Conservation (phyloP, 2,797 vertebrate genomes). For the Neosilurus mollespiculum region DNA sequence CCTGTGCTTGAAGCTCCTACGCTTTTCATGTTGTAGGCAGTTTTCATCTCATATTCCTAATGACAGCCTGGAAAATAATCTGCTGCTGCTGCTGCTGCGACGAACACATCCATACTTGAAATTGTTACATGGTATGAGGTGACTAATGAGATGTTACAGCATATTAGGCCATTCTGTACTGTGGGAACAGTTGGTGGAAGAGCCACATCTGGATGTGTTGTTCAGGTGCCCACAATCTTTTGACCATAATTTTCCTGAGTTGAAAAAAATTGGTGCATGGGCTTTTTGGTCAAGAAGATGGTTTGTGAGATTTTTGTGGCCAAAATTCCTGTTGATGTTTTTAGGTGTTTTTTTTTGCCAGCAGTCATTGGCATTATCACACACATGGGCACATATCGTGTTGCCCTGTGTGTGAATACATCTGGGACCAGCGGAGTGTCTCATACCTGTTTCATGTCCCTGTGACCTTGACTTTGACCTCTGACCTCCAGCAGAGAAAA, state of each 20-base stretch:
- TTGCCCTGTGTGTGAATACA: no score
- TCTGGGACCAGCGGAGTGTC: no score
- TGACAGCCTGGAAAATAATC: conserved; percentile 30
- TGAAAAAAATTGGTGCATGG: background rate
- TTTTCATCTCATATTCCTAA: conserved; percentile 29
- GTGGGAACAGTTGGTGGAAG: background rate
- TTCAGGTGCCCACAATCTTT: background rate
- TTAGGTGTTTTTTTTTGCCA: no score
- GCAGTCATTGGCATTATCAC: no score
- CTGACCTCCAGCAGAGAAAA: no score
- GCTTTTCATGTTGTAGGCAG: conserved; percentile 12
- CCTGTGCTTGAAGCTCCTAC: background rate
- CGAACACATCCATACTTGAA: background rate
- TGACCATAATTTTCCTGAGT: background rate
- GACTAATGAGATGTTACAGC: background rate
- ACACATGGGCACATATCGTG: no score
- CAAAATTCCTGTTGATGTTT: no score
- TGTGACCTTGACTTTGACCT: no score
- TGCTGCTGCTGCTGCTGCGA: background rate
- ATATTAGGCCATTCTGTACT: background rate
- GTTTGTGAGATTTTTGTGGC: background rate
- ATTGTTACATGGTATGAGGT: background rate
- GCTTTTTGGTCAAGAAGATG: background rate
- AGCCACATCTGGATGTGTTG: background rate
- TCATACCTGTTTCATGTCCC: no score